phyloP scores from a whole-genome alignment of 2,888 invertebrate genomes.

The Phyllotreta cruciferae region DNA sequence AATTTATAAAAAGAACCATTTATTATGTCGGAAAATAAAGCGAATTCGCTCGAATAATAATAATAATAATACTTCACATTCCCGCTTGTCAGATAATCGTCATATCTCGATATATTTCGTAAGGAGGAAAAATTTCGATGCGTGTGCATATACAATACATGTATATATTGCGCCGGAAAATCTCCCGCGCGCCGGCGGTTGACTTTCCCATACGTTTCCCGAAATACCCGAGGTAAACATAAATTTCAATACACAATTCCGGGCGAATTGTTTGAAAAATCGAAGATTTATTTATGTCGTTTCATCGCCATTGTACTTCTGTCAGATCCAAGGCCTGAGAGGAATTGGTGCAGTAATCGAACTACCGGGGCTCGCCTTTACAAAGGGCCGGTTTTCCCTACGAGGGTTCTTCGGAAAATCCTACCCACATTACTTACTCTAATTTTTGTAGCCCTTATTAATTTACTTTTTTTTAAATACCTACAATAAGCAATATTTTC shows the following conservation, averaged over 20 bases:
- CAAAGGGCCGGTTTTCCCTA: too few relatives aligned
- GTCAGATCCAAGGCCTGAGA: conserved; percentile 38
- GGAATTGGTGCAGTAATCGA: conserved; percentile 29
- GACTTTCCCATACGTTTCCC: conserved; percentile 17
- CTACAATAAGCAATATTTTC: too few relatives aligned
- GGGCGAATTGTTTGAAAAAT: conserved; percentile 40
- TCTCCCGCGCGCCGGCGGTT: neutral
- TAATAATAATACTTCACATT: neutral
- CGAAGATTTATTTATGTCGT: conserved; percentile 44
- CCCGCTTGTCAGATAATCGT: conserved; percentile 10
- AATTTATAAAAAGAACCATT: too few relatives aligned
- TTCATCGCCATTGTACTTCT: conserved; percentile 42
- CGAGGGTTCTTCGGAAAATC: too few relatives aligned
- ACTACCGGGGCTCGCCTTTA: conserved; percentile 1
- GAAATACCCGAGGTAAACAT: conserved; percentile 38
- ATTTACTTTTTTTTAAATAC: conserved; percentile 3
- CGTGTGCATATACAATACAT: neutral
- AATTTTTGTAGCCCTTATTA: too few relatives aligned
- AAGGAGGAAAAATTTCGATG: conserved; percentile 7
- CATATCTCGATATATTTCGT: neutral
- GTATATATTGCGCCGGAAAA: conserved; percentile 6
- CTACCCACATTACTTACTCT: too few relatives aligned
- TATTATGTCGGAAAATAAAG: too few relatives aligned
- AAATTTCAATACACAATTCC: conserved; percentile 44
- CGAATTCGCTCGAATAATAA: too few relatives aligned